Conservation (phyloP, 2,113 vertebrate species). For the Tyto alba region DNA sequence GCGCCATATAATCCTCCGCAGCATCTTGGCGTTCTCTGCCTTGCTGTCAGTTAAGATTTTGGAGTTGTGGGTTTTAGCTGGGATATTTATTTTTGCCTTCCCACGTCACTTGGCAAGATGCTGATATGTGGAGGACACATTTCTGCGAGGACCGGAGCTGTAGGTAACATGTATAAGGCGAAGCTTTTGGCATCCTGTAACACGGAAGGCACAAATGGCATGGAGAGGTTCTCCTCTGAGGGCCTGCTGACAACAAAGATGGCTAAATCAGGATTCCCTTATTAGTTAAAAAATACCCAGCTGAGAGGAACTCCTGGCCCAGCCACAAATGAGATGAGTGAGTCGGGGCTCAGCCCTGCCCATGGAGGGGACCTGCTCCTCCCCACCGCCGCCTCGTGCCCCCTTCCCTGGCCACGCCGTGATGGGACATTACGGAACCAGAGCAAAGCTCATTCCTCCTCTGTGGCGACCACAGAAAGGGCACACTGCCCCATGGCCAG, state of each 20-base stretch:
- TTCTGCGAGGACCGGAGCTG: background rate
- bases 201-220: background rate
- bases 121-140: background rate
- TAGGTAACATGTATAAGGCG: background rate
- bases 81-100: constrained; percentile 13
- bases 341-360: background rate
- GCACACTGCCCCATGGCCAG: fast-evolving
- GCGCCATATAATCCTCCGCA: background rate
- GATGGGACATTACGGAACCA: too few relatives aligned
- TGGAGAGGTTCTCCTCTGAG: background rate
- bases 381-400: background rate
- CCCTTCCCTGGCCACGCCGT: fast-evolving
- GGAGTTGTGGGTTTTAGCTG: background rate
- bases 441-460: background rate
- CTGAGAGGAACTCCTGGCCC: background rate
- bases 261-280: background rate
- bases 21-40: background rate
- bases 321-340: background rate
- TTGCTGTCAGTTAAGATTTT: background rate
- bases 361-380: fast-evolving
- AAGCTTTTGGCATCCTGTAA: background rate
- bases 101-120: background rate
- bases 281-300: background rate
- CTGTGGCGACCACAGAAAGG: fast-evolving
- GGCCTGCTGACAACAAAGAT: background rate